A percentile compares a stretch with the other conserved stretches of the same genome.
These are phyloP conservation scores for Chelonoidis abingdonii DNA, from an alignment of 2,113 vertebrate genomes.

Conservation along the genomic window DNA sequence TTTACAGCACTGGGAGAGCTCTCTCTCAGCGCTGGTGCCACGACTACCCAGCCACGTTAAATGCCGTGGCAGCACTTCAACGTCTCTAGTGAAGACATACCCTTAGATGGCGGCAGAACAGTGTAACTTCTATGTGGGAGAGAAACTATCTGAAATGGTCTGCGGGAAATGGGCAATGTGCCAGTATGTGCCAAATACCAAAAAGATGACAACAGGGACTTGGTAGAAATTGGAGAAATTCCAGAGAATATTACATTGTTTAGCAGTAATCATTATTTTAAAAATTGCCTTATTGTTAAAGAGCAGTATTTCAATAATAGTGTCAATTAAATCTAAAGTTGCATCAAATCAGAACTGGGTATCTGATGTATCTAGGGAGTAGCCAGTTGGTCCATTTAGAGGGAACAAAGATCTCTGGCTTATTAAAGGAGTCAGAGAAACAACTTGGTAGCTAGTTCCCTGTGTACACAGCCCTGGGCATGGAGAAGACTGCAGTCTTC, in stretches of 20 bases:
- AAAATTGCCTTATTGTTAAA: neutral
- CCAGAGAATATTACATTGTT: accelerated
- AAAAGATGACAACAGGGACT: accelerated
- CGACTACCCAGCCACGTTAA: too few relatives aligned
- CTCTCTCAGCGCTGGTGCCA: too few relatives aligned
- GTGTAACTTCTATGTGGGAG: neutral
- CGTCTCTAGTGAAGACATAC: too few relatives aligned
- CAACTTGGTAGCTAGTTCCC: accelerated
- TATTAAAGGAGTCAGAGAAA: neutral
- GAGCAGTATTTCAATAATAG: accelerated
- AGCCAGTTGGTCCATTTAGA: accelerated
- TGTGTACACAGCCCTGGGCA: accelerated
- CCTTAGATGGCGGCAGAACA: neutral
- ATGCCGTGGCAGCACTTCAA: too few relatives aligned
- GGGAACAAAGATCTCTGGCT: neutral
- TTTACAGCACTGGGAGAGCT: too few relatives aligned
- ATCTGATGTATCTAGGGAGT: neutral
- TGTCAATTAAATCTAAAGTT: neutral
- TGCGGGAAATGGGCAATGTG: neutral
- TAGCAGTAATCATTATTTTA: accelerated
- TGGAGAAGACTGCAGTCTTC: accelerated
- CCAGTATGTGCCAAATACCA: accelerated
- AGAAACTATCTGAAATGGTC: neutral
- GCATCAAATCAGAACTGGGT: neutral
- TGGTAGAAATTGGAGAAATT: accelerated